Base-by-base conservation (phyloP, 2,113 vertebrate genomes). In the Nicator chloris region DNA sequence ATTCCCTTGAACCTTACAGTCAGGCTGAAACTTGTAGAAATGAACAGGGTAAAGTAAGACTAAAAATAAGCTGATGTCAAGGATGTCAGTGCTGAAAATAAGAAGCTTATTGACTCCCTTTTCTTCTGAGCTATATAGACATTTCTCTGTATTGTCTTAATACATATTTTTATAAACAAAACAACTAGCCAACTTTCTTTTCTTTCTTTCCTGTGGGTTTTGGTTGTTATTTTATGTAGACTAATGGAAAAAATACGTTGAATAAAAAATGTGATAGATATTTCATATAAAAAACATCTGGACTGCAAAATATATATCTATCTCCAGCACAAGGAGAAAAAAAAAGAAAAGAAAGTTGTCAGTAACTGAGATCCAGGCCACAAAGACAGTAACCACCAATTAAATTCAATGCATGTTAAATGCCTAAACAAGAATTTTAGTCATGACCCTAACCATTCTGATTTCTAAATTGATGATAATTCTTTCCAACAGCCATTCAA, bases 401-500 rank as follows among this genome's bases (percentile, higher is more conserved):
- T 95, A 91, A 86, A 69, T 75, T 82, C 86, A 82, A 50, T 85
- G 66, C 51, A 68, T 49, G 31, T 82, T 94, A 84, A 95, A 39
- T 75, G 57, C n/a, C 57, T 89, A 94, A 92, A 78, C 61, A 84
- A 76, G 51, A 91, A 76, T 79, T 86, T 82, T 57, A 87, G 37
- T 61, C 2, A 2, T 5, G 3, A 39, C 35, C 61, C 65, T 70
- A 35, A 45, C 86, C 0, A 0, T 69, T 86, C 59, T 23, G 88
- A 64, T 72, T 90, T 84, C 75, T 95, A 93, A 87, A 90, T 35
- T 60, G 47, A 81, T 83, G 83, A 69, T 80, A 56, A 90, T 88
- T 80, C 91, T 97, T 78, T 90, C 76, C 86, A 82, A 95, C 98
- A 99, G 99, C 97, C 15, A 97, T 97, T 97, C 98, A 98, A 96